Percentiles rank a stretch among this genome's conserved stretches.
These are phyloP conservation scores for Empidonax traillii DNA, from an alignment of 2,113 vertebrate genomes.

Conservation along the genomic window DNA sequence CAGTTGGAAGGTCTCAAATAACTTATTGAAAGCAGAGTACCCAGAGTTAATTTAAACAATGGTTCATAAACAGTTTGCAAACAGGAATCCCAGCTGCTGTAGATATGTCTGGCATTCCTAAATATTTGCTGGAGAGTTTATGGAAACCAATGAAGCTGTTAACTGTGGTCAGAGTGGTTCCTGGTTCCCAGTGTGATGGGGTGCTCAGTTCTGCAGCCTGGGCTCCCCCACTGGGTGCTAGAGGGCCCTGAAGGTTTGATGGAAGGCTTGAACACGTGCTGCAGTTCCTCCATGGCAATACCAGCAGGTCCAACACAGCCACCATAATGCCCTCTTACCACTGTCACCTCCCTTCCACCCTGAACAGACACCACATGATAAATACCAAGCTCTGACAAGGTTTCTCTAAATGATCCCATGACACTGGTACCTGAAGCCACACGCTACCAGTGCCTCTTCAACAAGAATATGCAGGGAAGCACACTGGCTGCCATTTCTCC, in stretches of 20 bases:
- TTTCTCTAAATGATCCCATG: not conserved
- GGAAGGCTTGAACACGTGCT: accelerated
- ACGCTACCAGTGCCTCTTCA: not conserved
- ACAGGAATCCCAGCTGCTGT: not conserved
- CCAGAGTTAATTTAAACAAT: slow-evolving; percentile 19
- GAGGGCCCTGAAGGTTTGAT: not conserved
- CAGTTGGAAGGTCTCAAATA: not conserved
- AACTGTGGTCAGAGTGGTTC: accelerated
- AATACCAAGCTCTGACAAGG: not conserved
- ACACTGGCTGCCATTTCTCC: not conserved
- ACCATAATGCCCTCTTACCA: not conserved
- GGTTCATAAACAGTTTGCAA: not conserved
- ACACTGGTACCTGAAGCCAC: not conserved
- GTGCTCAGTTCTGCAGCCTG: not conserved
- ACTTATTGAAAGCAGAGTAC: not conserved
- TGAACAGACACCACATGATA: not conserved
- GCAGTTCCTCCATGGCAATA: not conserved
- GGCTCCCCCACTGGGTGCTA: not conserved
- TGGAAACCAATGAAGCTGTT: not conserved
- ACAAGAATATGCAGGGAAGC: not conserved
- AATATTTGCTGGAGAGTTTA: slow-evolving; percentile 44
- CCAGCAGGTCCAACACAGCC: not conserved
- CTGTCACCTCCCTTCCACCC: not conserved
- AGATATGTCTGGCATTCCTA: slow-evolving; percentile 26
- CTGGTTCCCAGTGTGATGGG: accelerated